phyloP scores from a whole-genome alignment of 2,888 invertebrate species.

The Lamellibrachia satsuma region DNA sequence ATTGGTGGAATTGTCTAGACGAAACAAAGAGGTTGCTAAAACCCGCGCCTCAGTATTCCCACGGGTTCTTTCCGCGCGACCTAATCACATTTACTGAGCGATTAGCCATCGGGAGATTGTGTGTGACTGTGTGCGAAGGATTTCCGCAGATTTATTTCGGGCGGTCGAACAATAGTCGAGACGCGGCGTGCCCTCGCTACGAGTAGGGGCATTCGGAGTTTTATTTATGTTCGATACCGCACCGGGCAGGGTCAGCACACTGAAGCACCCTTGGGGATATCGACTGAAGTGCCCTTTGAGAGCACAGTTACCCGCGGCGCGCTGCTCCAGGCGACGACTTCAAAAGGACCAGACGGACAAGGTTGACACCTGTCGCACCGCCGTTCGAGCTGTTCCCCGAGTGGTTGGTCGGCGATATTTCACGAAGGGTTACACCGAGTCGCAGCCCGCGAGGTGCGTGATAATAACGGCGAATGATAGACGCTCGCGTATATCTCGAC shows the following conservation, averaged over 20 bases:
- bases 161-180: background rate
- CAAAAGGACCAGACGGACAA: background rate
- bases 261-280: constrained; percentile 13
- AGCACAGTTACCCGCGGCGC: background rate
- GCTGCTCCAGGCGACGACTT: background rate
- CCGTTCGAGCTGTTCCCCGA: background rate
- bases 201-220: background rate
- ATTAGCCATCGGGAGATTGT: background rate
- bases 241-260: background rate
- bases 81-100: constrained; percentile 17
- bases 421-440: background rate
- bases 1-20: background rate
- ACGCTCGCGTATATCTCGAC: background rate
- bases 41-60: background rate
- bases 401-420: background rate
- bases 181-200: background rate
- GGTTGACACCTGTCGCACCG: background rate
- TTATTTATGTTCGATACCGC: constrained; percentile 3
- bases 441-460: background rate
- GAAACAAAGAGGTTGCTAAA: background rate
- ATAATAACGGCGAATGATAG: background rate
- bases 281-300: constrained; percentile 6
- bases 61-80: constrained; percentile 6
- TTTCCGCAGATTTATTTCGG: background rate
- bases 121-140: background rate